phyloP scores from a whole-genome alignment of 2,113 vertebrate genomes.

The Poeciliopsis retropinna region DNA sequence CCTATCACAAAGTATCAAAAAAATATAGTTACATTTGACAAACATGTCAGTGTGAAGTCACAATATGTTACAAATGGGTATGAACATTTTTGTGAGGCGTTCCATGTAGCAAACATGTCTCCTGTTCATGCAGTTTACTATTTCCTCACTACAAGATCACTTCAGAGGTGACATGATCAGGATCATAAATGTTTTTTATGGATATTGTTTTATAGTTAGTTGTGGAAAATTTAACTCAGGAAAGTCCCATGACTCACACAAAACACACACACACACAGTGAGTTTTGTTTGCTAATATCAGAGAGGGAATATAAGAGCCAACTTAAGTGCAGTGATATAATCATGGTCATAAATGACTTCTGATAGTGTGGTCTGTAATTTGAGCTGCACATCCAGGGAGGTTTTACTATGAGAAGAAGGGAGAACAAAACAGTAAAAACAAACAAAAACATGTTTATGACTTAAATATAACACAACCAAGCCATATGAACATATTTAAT shows the following conservation, averaged over 20 bases:
- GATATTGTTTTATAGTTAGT: not conserved
- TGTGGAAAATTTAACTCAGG: not conserved
- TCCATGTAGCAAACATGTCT: not conserved
- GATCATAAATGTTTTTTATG: not conserved
- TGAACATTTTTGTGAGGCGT: not conserved
- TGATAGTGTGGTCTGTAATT: not conserved
- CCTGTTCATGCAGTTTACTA: not conserved
- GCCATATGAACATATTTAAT: too few relatives aligned
- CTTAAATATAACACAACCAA: too few relatives aligned
- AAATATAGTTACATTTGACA: not conserved
- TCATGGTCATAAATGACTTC: not conserved
- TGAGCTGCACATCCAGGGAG: not conserved
- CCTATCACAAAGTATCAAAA: not conserved
- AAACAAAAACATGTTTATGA: too few relatives aligned
- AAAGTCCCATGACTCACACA: not conserved
- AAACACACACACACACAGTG: not conserved
- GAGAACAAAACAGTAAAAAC: not conserved
- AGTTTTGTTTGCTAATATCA: not conserved
- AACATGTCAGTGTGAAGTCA: not conserved
- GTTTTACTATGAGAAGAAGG: too few relatives aligned
- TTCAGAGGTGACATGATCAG: not conserved
- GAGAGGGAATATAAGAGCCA: not conserved
- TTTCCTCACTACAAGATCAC: not conserved
- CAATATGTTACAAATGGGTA: not conserved
- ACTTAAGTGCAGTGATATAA: not conserved